Percentiles rank a stretch among this genome's conserved stretches.
phyloP scores from a whole-genome alignment of 2,797 vertebrate species.

The Apogon talboti region DNA sequence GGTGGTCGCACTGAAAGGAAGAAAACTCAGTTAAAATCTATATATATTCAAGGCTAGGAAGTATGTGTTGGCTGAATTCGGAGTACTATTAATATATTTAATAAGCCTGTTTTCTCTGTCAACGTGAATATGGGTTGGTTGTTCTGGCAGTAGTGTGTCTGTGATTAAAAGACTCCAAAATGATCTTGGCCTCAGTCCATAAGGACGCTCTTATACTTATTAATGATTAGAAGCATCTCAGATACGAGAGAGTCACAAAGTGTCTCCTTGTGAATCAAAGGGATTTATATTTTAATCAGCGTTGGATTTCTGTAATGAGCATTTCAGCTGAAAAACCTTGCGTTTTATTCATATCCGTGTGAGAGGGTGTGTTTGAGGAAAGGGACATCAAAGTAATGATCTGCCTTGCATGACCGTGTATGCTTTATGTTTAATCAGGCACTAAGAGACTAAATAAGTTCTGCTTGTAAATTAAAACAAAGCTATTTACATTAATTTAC shows the following conservation, averaged over 20 bases:
- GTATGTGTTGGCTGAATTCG: neutral
- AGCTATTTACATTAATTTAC: conserved; percentile 66
- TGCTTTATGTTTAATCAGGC: conserved; percentile 47
- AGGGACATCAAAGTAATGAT: conserved; percentile 46
- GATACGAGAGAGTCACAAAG: conserved; percentile 4
- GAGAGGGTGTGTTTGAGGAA: conserved; percentile 17
- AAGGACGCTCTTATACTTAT: conserved; percentile 41
- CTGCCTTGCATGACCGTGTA: conserved; percentile 33
- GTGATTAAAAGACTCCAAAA: conserved; percentile 36
- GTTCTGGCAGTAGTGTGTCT: neutral
- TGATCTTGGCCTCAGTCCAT: conserved; percentile 39
- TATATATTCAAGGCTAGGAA: conserved; percentile 29
- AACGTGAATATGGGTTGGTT: conserved; percentile 4
- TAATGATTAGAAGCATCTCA: conserved; percentile 31
- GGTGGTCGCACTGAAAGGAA: neutral
- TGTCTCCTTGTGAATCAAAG: conserved; percentile 18
- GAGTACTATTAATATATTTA: conserved; percentile 7
- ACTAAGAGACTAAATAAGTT: conserved; percentile 47
- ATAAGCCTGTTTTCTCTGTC: conserved; percentile 5
- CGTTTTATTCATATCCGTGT: conserved; percentile 5
- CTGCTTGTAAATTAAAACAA: conserved; percentile 63
- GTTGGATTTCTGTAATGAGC: conserved; percentile 30
- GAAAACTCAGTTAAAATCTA: neutral
- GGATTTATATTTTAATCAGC: conserved; percentile 31
- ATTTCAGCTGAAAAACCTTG: conserved; percentile 14